phyloP scores from a whole-genome alignment of 1,140 invertebrate genomes.

The Bicyclus anynana region DNA sequence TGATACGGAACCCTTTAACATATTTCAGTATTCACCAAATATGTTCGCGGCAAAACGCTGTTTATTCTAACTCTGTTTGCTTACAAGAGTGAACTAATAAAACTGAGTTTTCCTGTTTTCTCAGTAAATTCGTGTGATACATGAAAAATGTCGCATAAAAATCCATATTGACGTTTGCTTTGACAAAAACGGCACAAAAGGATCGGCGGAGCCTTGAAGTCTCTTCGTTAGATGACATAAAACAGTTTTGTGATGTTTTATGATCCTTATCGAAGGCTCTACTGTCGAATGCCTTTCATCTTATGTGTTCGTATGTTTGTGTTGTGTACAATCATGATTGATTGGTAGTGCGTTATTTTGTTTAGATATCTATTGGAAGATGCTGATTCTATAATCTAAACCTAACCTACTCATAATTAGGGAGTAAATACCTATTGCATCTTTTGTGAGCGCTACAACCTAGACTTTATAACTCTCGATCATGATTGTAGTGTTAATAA shows the following conservation, averaged over 20 bases:
- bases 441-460: no score
- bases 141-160: conserved; percentile 25
- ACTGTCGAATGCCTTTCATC: neutral
- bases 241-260: conserved; percentile 15
- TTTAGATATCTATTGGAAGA: no score
- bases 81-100: conserved; percentile 3
- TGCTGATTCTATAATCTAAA: no score
- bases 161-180: conserved; percentile 22
- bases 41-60: neutral
- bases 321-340: no score
- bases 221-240: conserved; percentile 19
- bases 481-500: no score
- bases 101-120: conserved; percentile 18
- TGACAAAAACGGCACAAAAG: conserved; percentile 19
- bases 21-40: neutral
- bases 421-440: no score
- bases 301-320: neutral
- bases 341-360: no score
- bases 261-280: neutral
- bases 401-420: no score
- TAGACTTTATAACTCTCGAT: no score
- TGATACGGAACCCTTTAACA: neutral
- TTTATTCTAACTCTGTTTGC: neutral
- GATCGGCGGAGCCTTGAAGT: conserved; percentile 1
- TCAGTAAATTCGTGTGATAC: conserved; percentile 23